phyloP scores from a whole-genome alignment of 2,888 invertebrate species.

The Allacma fusca region DNA sequence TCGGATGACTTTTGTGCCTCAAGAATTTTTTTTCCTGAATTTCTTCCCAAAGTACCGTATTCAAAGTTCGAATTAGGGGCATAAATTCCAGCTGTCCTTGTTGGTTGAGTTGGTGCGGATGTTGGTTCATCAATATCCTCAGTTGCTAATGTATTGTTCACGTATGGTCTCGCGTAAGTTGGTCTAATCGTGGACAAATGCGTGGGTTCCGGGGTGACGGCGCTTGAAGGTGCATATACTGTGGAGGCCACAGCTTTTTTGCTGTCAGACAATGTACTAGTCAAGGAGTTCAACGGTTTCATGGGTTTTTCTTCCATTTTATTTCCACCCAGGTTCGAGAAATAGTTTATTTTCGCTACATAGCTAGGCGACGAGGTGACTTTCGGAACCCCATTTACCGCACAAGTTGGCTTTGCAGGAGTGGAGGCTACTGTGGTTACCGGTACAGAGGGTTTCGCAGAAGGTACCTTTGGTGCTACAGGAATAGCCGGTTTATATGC shows the following conservation, averaged over 20 bases:
- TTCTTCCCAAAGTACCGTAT: conserved; percentile 48
- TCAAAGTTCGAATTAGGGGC: conserved; percentile 40
- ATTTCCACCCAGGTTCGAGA: conserved; percentile 53
- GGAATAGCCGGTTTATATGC: conserved; percentile 33
- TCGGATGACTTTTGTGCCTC: conserved; percentile 28
- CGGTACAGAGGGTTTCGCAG: conserved; percentile 8
- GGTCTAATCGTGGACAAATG: conserved; percentile 58
- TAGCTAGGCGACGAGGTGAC: conserved; percentile 54
- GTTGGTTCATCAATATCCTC: conserved; percentile 16
- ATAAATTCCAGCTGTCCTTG: conserved; percentile 30
- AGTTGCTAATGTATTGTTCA: conserved; percentile 46
- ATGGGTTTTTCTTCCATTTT: conserved; percentile 50
- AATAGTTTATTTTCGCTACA: conserved; percentile 61
- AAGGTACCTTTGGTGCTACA: conserved; percentile 10
- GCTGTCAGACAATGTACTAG: conserved; percentile 34
- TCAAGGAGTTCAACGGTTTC: conserved; percentile 59
- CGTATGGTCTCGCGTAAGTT: conserved; percentile 53
- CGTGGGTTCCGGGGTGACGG: conserved; percentile 48
- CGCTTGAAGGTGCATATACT: conserved; percentile 52
- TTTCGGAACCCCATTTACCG: conserved; percentile 61
- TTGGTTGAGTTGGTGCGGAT: neutral
- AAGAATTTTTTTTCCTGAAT: conserved; percentile 35
- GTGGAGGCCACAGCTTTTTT: conserved; percentile 30
- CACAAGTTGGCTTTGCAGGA: conserved; percentile 56
- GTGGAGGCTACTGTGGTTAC: neutral